Conservation (phyloP, 1,140 invertebrate genomes). For the Aphidius ervi region DNA sequence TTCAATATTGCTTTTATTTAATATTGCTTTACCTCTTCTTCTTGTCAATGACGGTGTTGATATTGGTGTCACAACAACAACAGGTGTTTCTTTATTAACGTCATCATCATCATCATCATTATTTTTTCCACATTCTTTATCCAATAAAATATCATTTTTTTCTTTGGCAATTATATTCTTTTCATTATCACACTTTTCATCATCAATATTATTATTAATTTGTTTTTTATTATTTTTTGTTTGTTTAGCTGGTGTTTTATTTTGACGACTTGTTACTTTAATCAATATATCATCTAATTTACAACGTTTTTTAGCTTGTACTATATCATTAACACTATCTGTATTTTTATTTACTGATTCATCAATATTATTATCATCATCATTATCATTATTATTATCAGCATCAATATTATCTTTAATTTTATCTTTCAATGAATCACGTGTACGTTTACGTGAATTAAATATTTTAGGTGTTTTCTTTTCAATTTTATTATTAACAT, state of each 20-base stretch:
- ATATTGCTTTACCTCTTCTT: slow-evolving; percentile 33
- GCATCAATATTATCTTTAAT: slow-evolving; percentile 26
- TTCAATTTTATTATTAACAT: slow-evolving; percentile 30
- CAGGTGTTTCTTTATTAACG: slow-evolving; percentile 26
- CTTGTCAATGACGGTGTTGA: slow-evolving; percentile 30
- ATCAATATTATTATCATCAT: slow-evolving; percentile 21
- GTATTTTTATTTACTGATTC: slow-evolving; percentile 23
- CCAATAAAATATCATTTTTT: too few relatives aligned
- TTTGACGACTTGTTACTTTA: slow-evolving; percentile 44
- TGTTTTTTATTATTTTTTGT: too few relatives aligned
- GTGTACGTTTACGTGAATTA: slow-evolving; percentile 43
- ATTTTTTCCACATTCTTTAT: slow-evolving; percentile 23
- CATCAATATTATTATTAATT: background rate
- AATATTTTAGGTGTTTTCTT: slow-evolving; percentile 33
- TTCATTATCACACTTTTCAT: slow-evolving; percentile 37
- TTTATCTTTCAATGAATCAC: slow-evolving; percentile 22
- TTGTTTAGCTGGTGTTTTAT: slow-evolving; percentile 25
- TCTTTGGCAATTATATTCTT: slow-evolving; percentile 14
- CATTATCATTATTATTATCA: slow-evolving; percentile 21
- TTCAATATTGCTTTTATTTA: slow-evolving; percentile 31
- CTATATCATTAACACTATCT: slow-evolving; percentile 4
- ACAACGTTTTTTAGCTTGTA: slow-evolving; percentile 37
- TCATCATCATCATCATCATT: slow-evolving; percentile 37
- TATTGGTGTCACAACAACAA: slow-evolving; percentile 19
- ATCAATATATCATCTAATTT: slow-evolving; percentile 49